Base-by-base conservation (phyloP, 2,113 vertebrate genomes). In the Leptobrachium leishanense region DNA sequence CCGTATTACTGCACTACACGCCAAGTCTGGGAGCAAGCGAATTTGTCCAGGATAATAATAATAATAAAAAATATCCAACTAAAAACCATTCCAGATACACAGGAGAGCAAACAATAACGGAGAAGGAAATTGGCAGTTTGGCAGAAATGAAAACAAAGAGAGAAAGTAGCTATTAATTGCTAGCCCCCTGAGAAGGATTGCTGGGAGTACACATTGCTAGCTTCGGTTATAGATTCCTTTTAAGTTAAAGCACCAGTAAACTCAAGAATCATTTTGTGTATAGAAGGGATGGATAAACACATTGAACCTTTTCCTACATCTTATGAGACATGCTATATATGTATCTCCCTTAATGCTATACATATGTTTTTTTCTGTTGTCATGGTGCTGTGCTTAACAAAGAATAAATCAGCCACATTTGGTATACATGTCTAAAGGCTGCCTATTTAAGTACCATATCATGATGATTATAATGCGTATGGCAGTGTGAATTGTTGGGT, bases 141-240 rank as follows among this genome's bases (percentile, higher is more conserved):
- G 78, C 64, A 81, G 72, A 63, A 44, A 74, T 68, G 78, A 74
- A 73, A 81, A 72, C 72, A 81, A 44, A 65, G 44, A 68, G 64
- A 6, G 72, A 81, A 81, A 81, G 71, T 20, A 81, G 42, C 73
- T 68, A 68, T 81, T 81, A 81, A 81, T 81, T 74, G 64, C 65
- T 12, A 74, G 64, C 53, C 72, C 71, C 74, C 71, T 44, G 78
- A 74, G 70, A 73, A 79, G 70, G 54, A 79, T 79, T 20, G 39
- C 63, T 74, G 50, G 2, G 41, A 59, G 70, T 9, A 62, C 55
- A 2, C 43, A 64, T 53, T 73, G 46, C 63, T 46, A 4, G 50
- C 50, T 43, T 12, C 43, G 42, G 71, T 78, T 71, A 77, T 68
- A 62, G 59, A 42, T 64, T 71, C 72, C 41, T 3, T 68, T 43